Evolutionary conservation across 2,113 vertebrate species (phyloP), one percentile per base, ranked within the genome.

Genomic region (Prunella himalayana): DNA sequence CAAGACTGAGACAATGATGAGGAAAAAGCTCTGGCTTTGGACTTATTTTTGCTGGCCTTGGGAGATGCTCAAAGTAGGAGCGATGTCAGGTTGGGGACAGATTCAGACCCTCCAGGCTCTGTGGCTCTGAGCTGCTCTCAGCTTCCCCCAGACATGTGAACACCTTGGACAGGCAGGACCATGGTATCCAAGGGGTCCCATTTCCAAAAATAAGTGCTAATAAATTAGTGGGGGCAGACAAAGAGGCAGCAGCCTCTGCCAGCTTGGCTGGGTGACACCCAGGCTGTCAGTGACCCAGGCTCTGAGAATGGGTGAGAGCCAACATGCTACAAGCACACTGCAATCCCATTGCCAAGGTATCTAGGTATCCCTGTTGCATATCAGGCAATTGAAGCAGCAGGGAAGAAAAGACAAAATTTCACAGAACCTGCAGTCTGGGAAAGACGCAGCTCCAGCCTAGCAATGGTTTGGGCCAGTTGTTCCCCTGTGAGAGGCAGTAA

Each of bases 61-160:
- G 28, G 25, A 42, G 30, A 23, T 60, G 35, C 15, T 65, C 24
- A 8, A 14, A 1, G 1, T 1, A 0, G 21, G 45, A 81, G 41
- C 0, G 0, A 33, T 22, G 27, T 7, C 0, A 0, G 24, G 45
- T 19, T 7, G 4, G 31, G 7, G 31, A 44, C 33, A 65, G 31
- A 63, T 24, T 61, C 54, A 41, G 33, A 35, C 23, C 18, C 47
- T 39, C 28, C 2, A 8, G 65, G 22, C 41, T 47, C 20, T 27
- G 37, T 3, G 6, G 28, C 3, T 2, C 56, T 42, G 50, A 50
- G 15, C 44, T 71, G 60, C 51, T 47, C 35, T 63, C 3, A 1
- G 4, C 41, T 42, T 39, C 8, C 27, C 35, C 30, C 45, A 30
- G 24, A 17, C 24, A 31, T 7, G 8, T 17, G 23, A 47, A 42